Percentiles rank a stretch among this genome's conserved stretches.
Evolutionary conservation across 37 sponge, comb jelly and placozoan species (phyloP).

Genomic region (Halichondria panicea): DNA sequence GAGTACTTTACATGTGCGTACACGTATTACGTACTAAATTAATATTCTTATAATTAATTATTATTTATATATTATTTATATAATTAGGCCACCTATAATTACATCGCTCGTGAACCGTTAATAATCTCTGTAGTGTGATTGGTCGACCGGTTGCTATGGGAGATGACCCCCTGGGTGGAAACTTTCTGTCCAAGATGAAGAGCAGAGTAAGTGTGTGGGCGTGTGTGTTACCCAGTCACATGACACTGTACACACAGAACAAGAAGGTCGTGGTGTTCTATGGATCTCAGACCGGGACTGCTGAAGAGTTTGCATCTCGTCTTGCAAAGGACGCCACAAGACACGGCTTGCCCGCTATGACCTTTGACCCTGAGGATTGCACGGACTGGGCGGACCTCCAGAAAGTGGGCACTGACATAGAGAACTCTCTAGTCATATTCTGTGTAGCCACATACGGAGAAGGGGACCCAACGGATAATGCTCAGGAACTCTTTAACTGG

Average conservation of each 20-base stretch:
- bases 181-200: slow-evolving; percentile 68
- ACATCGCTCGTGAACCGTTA: not conserved
- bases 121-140: slow-evolving; percentile 3
- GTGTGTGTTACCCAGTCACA: not conserved
- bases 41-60: not conserved
- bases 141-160: slow-evolving; percentile 25
- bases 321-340: slow-evolving; percentile 86
- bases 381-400: slow-evolving; percentile 84
- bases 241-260: slow-evolving; percentile 15
- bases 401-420: slow-evolving; percentile 61
- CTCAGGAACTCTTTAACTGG: slow-evolving; percentile 84
- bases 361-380: slow-evolving; percentile 93
- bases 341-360: slow-evolving; percentile 82
- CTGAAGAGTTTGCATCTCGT: slow-evolving; percentile 92
- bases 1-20: not conserved
- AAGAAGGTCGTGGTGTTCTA: slow-evolving; percentile 94
- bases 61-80: not conserved
- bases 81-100: no score
- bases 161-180: slow-evolving; percentile 13
- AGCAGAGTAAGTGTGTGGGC: slow-evolving; percentile 44
- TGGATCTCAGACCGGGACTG: slow-evolving; percentile 99
- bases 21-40: not conserved
- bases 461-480: slow-evolving; percentile 99
- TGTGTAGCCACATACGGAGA: slow-evolving; percentile 97
- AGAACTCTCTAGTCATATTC: slow-evolving; percentile 81